phyloP scores from a whole-genome alignment of 2,113 vertebrate genomes.

The Neolamprologus ventralis region DNA sequence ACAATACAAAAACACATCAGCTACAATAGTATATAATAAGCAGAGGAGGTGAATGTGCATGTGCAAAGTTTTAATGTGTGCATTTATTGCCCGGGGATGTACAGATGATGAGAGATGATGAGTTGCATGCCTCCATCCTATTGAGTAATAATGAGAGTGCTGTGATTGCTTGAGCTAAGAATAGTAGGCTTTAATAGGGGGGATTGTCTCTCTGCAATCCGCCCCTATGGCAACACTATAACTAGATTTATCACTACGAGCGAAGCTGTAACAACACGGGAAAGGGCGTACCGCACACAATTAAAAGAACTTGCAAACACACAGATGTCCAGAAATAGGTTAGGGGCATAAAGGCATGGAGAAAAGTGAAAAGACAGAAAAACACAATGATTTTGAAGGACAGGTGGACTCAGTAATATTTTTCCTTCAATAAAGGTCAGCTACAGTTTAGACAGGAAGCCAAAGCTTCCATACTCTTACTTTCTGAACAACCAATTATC shows the following conservation, averaged over 20 bases:
- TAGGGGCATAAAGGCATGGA: neutral
- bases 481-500: constrained; percentile 23
- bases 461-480: neutral
- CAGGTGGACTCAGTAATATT: neutral
- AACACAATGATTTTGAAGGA: neutral
- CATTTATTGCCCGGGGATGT: constrained; percentile 11
- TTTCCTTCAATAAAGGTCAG: constrained; percentile 8
- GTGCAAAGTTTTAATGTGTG: neutral
- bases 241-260: constrained; percentile 7
- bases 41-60: neutral
- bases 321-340: neutral
- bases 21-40: neutral
- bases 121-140: constrained; percentile 32
- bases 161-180: constrained; percentile 52
- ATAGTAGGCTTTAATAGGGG: constrained; percentile 38
- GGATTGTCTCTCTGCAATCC: neutral
- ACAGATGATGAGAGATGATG: constrained; percentile 43
- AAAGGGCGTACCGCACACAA: neutral
- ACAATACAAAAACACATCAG: neutral
- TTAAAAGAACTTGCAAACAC: neutral
- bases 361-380: neutral
- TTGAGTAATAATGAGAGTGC: constrained; percentile 45
- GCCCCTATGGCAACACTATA: constrained; percentile 15
- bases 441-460: neutral
- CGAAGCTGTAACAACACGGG: neutral